These are phyloP conservation scores for Eulithis testata DNA, from an alignment of 2,888 invertebrate genomes.

Conservation along the genomic window DNA sequence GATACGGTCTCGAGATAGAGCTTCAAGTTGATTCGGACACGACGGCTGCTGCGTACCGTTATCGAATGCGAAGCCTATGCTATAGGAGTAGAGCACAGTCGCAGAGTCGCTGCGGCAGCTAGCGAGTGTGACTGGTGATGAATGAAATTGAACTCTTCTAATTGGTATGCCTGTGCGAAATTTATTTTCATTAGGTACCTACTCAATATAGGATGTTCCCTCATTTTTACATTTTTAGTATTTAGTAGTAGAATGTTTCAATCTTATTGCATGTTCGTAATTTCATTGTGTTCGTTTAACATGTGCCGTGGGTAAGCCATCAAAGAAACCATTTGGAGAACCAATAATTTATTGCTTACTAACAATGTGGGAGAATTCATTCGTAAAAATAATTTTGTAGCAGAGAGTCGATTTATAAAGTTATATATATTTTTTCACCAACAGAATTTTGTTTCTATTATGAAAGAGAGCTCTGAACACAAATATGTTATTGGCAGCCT, in stretches of 20 bases:
- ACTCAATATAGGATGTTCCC: conserved; percentile 11
- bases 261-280: conserved; percentile 32
- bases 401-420: conserved; percentile 23
- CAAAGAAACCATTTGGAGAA: conserved; percentile 12
- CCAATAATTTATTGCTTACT: conserved; percentile 6
- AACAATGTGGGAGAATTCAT: conserved; percentile 5
- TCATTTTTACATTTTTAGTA: conserved; percentile 28
- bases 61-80: conserved; percentile 32
- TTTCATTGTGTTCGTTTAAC: conserved; percentile 29
- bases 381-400: conserved; percentile 4
- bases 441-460: too few relatives aligned
- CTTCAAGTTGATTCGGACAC: conserved; percentile 35
- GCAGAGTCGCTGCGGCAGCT: conserved; percentile 59
- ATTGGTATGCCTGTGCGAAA: conserved; percentile 49
- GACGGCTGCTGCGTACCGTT: conserved; percentile 59
- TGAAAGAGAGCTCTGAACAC: too few relatives aligned
- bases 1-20: conserved; percentile 10
- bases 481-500: background rate
- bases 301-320: conserved; percentile 20
- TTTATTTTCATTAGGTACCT: background rate
- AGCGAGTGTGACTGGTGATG: conserved; percentile 74
- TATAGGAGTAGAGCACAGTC: conserved; percentile 45
- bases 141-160: conserved; percentile 68
- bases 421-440: background rate
- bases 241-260: conserved; percentile 37